Evolutionary conservation across 2,888 invertebrate genomes (phyloP), one percentile per base, ranked within the genome.

Genomic region (Ennomos erosarius): DNA sequence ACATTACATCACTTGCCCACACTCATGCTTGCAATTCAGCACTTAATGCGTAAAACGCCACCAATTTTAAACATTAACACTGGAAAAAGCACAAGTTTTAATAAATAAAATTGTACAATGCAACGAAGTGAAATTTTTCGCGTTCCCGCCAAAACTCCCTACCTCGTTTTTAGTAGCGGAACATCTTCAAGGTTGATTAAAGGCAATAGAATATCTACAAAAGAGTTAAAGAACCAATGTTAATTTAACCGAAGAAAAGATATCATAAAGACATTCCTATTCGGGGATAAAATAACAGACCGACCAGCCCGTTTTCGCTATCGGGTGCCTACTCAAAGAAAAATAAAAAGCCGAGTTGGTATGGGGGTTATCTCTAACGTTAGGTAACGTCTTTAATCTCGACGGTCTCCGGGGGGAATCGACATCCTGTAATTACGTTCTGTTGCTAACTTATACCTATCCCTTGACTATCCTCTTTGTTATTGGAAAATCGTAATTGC

Each of bases 371-470:
- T 35, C 35, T 45, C 54, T 57, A 59, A 58, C 46, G 51, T 39
- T 54, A 39, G 51, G 55, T 37, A 63, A 62, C 50, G 59, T 59
- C 61, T 55, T 59, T 60, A 54, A 64, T 59, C 62, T 61, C 48
- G 54, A 46, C 49, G 37, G 54, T 57, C 46, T 55, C 61, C 46
- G 49, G 12, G 53, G 59, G 59, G 62, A 58, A 56, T 60, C 55
- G 49, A 45, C 55, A 45, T 50, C 55, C 53, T 62, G 55, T 64
- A 57, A 64, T 66, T 63, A 63, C 55, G 50, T 64, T 64, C 57
- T 54, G 53, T 56, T 50, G 57, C 55, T 59, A 56, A 55, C 53
- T 38, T 55, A 40, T 49, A 37, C 45, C 46, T 56, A 40, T 49
- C 40, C 45, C 46, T 56, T 51, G 53, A 57, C 56, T 55, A 52